Conservation (phyloP, 1,140 invertebrate species). For the Galleria mellonella region DNA sequence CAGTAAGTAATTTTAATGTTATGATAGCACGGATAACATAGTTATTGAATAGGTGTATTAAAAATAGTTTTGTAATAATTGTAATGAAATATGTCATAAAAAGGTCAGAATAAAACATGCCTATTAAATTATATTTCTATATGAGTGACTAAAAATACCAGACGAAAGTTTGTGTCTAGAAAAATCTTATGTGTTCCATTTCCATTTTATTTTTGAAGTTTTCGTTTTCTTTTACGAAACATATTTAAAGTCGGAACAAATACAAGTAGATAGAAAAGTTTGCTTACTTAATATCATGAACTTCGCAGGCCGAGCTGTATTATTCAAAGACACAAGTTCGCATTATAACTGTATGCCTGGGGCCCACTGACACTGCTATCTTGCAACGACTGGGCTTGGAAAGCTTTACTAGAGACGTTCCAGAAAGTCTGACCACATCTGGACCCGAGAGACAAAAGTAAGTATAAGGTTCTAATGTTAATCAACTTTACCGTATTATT, state of each 20-base stretch:
- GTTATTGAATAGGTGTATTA: too few relatives aligned
- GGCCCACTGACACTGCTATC: constrained; percentile 65
- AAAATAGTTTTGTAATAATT: too few relatives aligned
- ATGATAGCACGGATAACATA: too few relatives aligned
- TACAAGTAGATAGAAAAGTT: too few relatives aligned
- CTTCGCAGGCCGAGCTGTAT: constrained; percentile 36
- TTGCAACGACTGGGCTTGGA: constrained; percentile 36
- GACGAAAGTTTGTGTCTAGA: too few relatives aligned
- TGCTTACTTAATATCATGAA: background rate
- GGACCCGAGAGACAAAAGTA: constrained; percentile 47
- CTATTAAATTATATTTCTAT: too few relatives aligned
- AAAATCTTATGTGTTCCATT: too few relatives aligned
- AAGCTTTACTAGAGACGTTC: constrained; percentile 32
- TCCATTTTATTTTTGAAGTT: too few relatives aligned
- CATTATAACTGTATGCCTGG: constrained; percentile 65
- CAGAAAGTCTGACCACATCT: constrained; percentile 21
- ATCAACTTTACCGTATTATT: too few relatives aligned
- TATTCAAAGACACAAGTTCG: constrained; percentile 52
- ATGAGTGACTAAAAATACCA: too few relatives aligned
- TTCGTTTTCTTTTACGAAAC: background rate
- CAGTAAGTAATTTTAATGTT: constrained; percentile 33
- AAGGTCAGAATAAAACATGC: too few relatives aligned
- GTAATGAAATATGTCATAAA: too few relatives aligned
- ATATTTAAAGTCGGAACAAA: background rate
- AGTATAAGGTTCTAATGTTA: constrained; percentile 3